Percentiles rank a stretch among this genome's conserved stretches.
phyloP scores from a whole-genome alignment of 2,888 invertebrate species.

The Rotaria macrura region DNA sequence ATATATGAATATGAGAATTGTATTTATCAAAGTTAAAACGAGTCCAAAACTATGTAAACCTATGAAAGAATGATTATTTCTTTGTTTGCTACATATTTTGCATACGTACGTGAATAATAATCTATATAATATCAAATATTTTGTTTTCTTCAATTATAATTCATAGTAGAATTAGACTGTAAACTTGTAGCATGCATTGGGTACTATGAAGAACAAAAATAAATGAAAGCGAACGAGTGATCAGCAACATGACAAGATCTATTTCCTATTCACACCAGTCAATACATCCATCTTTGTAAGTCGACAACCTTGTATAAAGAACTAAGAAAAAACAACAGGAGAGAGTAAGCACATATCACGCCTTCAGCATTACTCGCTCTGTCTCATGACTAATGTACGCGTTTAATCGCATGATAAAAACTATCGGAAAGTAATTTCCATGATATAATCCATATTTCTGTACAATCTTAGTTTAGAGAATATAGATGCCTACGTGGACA shows the following conservation, averaged over 20 bases:
- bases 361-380: not conserved
- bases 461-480: not conserved
- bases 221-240: not conserved
- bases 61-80: no score
- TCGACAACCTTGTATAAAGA: not conserved
- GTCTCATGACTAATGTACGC: not conserved
- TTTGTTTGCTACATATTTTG: no score
- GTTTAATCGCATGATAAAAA: not conserved
- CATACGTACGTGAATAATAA: not conserved
- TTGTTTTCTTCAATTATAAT: no score
- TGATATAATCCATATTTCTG: not conserved
- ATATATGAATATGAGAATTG: not conserved
- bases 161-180: no score
- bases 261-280: not conserved
- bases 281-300: not conserved
- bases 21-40: not conserved
- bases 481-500: not conserved
- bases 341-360: not conserved
- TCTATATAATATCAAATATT: not conserved
- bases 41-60: no score
- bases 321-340: not conserved
- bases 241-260: not conserved
- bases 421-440: not conserved
- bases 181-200: not conserved
- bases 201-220: not conserved